Base-by-base conservation (phyloP, 1,140 invertebrate species). In the Pseudomyrmex pallidus region DNA sequence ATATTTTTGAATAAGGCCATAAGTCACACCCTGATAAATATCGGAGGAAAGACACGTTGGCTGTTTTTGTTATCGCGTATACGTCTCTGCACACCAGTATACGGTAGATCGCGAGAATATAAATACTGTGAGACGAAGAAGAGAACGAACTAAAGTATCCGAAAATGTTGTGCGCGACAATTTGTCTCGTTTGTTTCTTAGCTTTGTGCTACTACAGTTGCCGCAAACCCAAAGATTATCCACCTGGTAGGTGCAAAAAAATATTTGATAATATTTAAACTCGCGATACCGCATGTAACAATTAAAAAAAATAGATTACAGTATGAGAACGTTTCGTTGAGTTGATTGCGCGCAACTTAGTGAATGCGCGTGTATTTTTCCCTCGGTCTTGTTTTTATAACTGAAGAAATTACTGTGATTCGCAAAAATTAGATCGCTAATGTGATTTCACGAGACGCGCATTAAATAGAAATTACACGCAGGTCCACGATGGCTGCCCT, bases 401-500 rank as follows among this genome's bases (percentile, higher is more conserved):
- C 7, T 7, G 35, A 35, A 35, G 35, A 35, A 7, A 35, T 35
- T 35, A 35, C 35, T 35, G 35, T 35, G 35, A 35, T 35, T 35
- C 35, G 35, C 35, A 35, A 35, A 5, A 35, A 35, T 35, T 35
- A 35, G 35, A 35, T 35, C 5, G 4, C 35, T 35, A 35, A 7
- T 35, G 35, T 35, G 35, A 25, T 35, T 35, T 35, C 0, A 57
- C n/a, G 15, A 56, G 13, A 56, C 13, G 56, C 12, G 50, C 9
- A 13, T 52, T 13, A 12, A 52, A 25, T 2, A 46, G 0, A 12
- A 10, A 1, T 73, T 73, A 50, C 2, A 52, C 5, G 1, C 46
- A 95, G 95, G 95, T 66, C 95, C 95, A 46, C 10, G 10, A 62
- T 95, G 95, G 94, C 56, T 94, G 17, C 95, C 95, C 4, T 78